phyloP scores from a whole-genome alignment of 2,888 invertebrate species.

The Drosophila eohydei region DNA sequence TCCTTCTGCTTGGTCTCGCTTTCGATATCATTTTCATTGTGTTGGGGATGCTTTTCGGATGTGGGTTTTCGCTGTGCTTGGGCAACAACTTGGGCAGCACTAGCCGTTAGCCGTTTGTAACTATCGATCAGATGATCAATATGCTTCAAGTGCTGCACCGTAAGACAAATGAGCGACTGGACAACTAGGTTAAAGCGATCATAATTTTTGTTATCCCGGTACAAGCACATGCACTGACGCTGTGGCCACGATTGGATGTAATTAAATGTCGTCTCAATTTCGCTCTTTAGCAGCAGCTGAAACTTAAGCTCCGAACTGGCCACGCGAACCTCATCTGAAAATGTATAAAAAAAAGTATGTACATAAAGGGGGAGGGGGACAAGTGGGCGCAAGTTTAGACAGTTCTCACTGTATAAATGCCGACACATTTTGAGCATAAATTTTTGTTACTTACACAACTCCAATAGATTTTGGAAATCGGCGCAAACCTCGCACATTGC shows the following conservation, averaged over 20 bases:
- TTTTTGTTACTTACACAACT: conserved; percentile 89
- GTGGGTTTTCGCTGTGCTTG: conserved; percentile 56
- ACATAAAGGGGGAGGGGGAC: conserved; percentile 23
- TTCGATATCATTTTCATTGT: conserved; percentile 39
- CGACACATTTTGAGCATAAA: conserved; percentile 33
- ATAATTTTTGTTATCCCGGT: conserved; percentile 95
- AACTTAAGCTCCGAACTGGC: conserved; percentile 90
- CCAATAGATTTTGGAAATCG: conserved; percentile 96
- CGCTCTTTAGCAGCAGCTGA: conserved; percentile 89
- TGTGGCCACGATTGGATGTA: conserved; percentile 96
- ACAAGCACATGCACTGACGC: conserved; percentile 98
- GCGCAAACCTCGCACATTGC: conserved; percentile 97
- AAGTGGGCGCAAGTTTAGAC: conserved; percentile 34
- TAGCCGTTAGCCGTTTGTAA: conserved; percentile 83
- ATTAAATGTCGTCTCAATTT: conserved; percentile 92
- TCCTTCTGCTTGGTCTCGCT: conserved; percentile 56
- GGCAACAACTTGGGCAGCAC: conserved; percentile 65
- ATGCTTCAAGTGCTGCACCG: conserved; percentile 92
- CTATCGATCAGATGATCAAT: conserved; percentile 87
- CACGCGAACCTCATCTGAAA: conserved; percentile 91
- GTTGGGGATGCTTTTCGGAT: conserved; percentile 24
- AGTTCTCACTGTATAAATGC: conserved; percentile 48
- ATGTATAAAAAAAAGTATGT: conserved; percentile 27
- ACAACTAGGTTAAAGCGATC: conserved; percentile 95
- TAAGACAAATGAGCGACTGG: conserved; percentile 93